Evolutionary conservation across 2,797 vertebrate species (phyloP).

Genomic region (Myotis pilosus): DNA sequence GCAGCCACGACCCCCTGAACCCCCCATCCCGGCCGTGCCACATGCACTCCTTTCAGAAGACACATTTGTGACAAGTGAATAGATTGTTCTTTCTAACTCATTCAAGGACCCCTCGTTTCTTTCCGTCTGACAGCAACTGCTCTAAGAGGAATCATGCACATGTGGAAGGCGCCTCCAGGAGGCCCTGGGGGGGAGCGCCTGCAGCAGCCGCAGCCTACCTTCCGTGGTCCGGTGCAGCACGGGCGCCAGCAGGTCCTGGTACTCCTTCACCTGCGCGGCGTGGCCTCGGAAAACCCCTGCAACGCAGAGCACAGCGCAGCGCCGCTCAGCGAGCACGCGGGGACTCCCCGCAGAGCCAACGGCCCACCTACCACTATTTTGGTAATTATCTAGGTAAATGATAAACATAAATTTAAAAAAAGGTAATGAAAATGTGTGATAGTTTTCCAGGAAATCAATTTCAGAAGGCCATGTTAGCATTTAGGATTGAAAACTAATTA

Average conservation of each 20-base stretch:
- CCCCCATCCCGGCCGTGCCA: background rate
- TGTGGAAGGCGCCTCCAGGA: background rate
- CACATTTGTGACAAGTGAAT: background rate
- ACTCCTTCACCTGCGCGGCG: conserved; percentile 92
- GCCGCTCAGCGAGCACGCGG: no score
- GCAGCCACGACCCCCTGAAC: background rate
- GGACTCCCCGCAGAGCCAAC: background rate
- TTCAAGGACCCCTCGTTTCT: background rate
- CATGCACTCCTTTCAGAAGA: background rate
- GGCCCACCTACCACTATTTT: background rate
- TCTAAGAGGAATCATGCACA: background rate
- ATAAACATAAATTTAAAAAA: conserved; percentile 24
- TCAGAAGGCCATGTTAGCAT: conserved; percentile 31
- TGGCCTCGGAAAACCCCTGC: conserved; percentile 94
- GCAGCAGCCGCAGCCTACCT: conserved; percentile 81
- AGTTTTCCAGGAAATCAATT: conserved; percentile 28
- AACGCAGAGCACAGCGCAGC: conserved; percentile 61
- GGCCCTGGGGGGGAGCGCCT: no score
- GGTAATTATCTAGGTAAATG: conserved; percentile 8
- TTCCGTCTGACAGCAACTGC: background rate
- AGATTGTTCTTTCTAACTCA: background rate
- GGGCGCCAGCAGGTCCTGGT: conserved; percentile 91
- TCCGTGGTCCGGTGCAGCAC: conserved; percentile 92
- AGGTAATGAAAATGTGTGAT: background rate
- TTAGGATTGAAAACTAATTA: conserved; percentile 44